Percentiles rank a stretch among this genome's conserved stretches.
Evolutionary conservation across 1,140 invertebrate genomes (phyloP).

Genomic region (Dryas iulia): DNA sequence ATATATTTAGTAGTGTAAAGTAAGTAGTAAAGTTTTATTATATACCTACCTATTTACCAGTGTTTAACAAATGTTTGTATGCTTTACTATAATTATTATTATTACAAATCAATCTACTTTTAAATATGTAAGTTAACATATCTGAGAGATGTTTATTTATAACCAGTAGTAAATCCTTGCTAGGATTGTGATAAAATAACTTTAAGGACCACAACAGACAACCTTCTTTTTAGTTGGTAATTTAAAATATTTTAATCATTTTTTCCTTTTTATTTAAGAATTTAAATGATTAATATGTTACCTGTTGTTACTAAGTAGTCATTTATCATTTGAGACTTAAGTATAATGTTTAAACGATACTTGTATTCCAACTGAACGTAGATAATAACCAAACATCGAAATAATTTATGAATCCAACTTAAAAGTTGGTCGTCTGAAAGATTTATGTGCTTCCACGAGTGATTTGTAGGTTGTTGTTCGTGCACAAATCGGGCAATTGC

Average conservation of each 20-base stretch:
- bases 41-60: too few relatives aligned
- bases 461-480: slow-evolving; percentile 37
- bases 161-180: neutral
- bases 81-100: neutral
- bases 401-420: slow-evolving; percentile 22
- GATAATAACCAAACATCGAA: neutral
- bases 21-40: neutral
- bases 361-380: neutral
- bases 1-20: too few relatives aligned
- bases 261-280: too few relatives aligned
- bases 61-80: neutral
- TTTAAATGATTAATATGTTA: too few relatives aligned
- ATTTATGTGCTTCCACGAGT: slow-evolving; percentile 63
- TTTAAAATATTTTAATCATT: too few relatives aligned
- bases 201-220: slow-evolving; percentile 6
- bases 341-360: too few relatives aligned
- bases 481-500: slow-evolving; percentile 25
- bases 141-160: neutral
- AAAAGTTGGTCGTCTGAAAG: slow-evolving; percentile 44
- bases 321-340: neutral
- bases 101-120: neutral
- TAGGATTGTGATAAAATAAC: slow-evolving; percentile 4
- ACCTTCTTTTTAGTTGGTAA: slow-evolving; percentile 6
- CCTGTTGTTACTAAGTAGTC: too few relatives aligned
- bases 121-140: neutral